Percentiles rank a stretch among this genome's conserved stretches.
Conservation (phyloP, 2,113 vertebrate genomes). For the Zosterops borbonicus region DNA sequence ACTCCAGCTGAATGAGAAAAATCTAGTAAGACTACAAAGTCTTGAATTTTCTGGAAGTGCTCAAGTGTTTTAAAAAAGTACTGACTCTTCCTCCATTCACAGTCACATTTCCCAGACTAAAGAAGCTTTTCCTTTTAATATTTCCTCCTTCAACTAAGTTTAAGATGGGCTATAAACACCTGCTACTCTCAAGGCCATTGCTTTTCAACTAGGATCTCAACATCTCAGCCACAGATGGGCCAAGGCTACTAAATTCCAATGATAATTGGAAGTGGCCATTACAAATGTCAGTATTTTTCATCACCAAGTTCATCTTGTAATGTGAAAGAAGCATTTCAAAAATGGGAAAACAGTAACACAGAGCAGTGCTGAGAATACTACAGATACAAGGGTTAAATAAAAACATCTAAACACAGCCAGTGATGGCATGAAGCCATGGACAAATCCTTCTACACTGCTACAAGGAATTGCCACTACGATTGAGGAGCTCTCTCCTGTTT, state of each 20-base stretch:
- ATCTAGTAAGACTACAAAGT: not conserved
- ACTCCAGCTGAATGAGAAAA: not conserved
- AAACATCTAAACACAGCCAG: not conserved
- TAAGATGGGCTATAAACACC: not conserved
- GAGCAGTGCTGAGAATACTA: not conserved
- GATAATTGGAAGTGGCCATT: rapidly evolving
- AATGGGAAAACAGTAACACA: not conserved
- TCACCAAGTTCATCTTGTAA: not conserved
- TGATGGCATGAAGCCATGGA: not conserved
- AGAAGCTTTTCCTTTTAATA: not conserved
- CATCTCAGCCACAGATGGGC: not conserved
- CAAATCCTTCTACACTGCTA: not conserved
- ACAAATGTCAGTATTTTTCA: not conserved
- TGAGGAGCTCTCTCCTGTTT: not conserved
- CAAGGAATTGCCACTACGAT: not conserved
- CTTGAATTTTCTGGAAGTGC: not conserved
- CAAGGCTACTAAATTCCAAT: not conserved
- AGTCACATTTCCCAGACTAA: not conserved
- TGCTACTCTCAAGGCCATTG: not conserved
- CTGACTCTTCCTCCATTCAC: not conserved
- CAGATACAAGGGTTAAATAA: not conserved
- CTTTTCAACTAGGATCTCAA: not conserved
- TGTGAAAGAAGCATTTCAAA: not conserved
- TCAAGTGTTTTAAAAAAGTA: not conserved
- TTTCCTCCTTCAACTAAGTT: not conserved